Evolutionary conservation across 2,888 invertebrate genomes (phyloP).

Genomic region (Suillia variegata): DNA sequence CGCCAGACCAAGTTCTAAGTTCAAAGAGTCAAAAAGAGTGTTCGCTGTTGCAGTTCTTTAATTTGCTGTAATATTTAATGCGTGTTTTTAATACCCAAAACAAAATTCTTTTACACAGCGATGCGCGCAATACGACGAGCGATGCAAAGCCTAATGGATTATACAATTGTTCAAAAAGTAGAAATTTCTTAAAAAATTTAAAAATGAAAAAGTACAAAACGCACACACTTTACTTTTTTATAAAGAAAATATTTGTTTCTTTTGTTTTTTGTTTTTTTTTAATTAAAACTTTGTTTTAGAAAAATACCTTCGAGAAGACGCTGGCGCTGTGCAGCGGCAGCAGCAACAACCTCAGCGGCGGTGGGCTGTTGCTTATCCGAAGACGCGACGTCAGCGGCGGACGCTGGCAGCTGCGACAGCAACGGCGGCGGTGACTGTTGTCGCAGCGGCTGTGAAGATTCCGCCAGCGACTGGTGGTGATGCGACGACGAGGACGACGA

Average conservation of each 20-base stretch:
- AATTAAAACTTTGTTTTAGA: slow-evolving; percentile 24
- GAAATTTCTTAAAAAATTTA: slow-evolving; percentile 20
- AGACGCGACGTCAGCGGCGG: too few species aligned
- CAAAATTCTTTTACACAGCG: slow-evolving; percentile 31
- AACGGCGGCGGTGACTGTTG: slow-evolving; percentile 31
- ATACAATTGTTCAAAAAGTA: too few species aligned
- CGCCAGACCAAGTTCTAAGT: too few species aligned
- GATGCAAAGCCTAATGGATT: too few species aligned
- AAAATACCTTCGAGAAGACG: slow-evolving; percentile 62
- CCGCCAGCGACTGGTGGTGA: slow-evolving; percentile 33
- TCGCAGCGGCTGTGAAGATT: slow-evolving; percentile 33
- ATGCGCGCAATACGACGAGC: neutral
- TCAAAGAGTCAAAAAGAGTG: slow-evolving; percentile 55
- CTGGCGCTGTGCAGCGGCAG: slow-evolving; percentile 58
- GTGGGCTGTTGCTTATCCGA: slow-evolving; percentile 41
- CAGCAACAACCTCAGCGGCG: slow-evolving; percentile 49
- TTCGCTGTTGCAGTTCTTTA: slow-evolving; percentile 45
- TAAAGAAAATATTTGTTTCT: slow-evolving; percentile 4
- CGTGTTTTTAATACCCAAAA: slow-evolving; percentile 28
- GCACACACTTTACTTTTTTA: slow-evolving; percentile 18
- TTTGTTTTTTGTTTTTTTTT: slow-evolving; percentile 35
- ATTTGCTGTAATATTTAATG: neutral
- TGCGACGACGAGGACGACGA: slow-evolving; percentile 22
- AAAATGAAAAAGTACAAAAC: slow-evolving; percentile 9
- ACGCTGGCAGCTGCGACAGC: slow-evolving; percentile 22